These are phyloP conservation scores for Protosalanx chinensis DNA, from an alignment of 2,797 vertebrate genomes.

Conservation along the genomic window DNA sequence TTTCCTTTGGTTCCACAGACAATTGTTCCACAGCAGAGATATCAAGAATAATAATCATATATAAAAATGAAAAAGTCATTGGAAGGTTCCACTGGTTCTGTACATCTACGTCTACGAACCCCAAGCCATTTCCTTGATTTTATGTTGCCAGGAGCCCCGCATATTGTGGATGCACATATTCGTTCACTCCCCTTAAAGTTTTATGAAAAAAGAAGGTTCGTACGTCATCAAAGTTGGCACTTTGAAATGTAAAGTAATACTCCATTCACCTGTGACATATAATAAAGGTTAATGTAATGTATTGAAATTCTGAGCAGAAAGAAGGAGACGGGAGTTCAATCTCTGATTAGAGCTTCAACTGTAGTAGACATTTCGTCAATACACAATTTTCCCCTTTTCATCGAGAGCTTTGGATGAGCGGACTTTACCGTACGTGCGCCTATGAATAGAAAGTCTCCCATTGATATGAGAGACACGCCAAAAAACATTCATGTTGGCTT, in stretches of 20 bases:
- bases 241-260: constrained; percentile 3
- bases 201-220: background rate
- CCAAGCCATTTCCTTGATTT: background rate
- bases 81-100: too few species aligned
- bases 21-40: too few species aligned
- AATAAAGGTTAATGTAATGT: constrained; percentile 18
- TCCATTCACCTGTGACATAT: constrained; percentile 5
- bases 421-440: background rate
- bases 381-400: constrained; percentile 7
- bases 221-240: background rate
- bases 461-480: constrained; percentile 21
- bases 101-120: background rate
- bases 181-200: background rate
- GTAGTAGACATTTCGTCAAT: constrained; percentile 28
- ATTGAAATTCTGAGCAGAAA: constrained; percentile 22
- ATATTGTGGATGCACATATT: background rate
- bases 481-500: constrained; percentile 18
- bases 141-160: background rate
- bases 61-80: too few species aligned
- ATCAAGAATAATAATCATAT: too few species aligned
- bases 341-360: constrained; percentile 25
- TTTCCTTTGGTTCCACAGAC: too few species aligned
- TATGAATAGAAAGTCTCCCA: constrained; percentile 18
- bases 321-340: constrained; percentile 8
- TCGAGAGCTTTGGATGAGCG: constrained; percentile 10